A percentile compares a stretch with the other conserved stretches of the same genome.
Conservation (phyloP, 2,888 invertebrate genomes). For the Calameuta idolon region DNA sequence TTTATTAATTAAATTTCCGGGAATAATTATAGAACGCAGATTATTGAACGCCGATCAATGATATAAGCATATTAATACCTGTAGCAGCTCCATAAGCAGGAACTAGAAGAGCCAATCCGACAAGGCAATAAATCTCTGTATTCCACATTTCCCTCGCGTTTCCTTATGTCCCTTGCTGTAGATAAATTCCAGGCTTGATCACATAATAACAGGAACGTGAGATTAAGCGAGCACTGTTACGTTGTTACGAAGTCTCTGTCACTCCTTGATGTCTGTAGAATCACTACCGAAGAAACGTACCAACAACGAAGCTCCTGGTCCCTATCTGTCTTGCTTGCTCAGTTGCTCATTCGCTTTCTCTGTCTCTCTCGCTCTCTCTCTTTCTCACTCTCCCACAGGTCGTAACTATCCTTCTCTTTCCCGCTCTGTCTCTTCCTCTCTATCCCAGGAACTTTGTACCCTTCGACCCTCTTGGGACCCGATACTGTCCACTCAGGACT, state of each 20-base stretch:
- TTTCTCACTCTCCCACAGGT: constrained; percentile 6
- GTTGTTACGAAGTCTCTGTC: neutral
- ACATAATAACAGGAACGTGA: neutral
- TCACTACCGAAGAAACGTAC: neutral
- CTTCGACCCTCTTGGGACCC: neutral
- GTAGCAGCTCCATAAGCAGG: neutral
- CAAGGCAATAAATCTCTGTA: neutral
- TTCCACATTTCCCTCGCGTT: neutral
- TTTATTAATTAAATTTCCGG: neutral
- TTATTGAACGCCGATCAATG: neutral
- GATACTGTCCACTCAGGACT: neutral
- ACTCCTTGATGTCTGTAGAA: neutral
- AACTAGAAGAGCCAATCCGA: neutral
- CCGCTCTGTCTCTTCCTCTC: neutral
- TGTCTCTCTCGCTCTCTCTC: constrained; percentile 14
- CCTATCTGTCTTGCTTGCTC: neutral
- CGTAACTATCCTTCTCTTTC: neutral
- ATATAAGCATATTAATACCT: neutral
- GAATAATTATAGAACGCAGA: neutral
- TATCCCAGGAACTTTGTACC: neutral
- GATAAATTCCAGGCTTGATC: neutral
- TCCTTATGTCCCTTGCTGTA: neutral
- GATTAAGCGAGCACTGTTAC: neutral
- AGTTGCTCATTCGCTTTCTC: neutral
- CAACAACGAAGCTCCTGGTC: neutral